A percentile compares a stretch with the other conserved stretches of the same genome.
Evolutionary conservation across 2,797 vertebrate genomes (phyloP).

Genomic region (Falco peregrinus): DNA sequence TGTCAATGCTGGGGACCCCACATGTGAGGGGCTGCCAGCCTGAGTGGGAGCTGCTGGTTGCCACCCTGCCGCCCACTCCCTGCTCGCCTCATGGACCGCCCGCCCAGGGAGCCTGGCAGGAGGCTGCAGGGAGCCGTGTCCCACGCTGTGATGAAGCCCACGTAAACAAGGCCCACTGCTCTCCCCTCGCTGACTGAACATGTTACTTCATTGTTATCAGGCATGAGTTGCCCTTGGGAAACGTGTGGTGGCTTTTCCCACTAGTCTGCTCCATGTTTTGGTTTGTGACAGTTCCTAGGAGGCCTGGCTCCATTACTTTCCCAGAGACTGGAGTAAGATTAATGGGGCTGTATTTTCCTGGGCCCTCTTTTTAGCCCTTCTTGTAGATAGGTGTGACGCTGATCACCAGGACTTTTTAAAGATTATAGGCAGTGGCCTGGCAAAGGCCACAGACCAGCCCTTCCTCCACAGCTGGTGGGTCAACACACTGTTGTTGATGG

Average conservation of each 20-base stretch:
- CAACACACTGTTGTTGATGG: too few relatives aligned
- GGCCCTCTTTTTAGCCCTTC: background rate
- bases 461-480: fast-evolving
- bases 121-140: background rate
- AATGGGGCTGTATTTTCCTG: background rate
- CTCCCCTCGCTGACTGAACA: too few relatives aligned
- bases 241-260: background rate
- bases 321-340: background rate
- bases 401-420: background rate
- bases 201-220: background rate
- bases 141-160: background rate
- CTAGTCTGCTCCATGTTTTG: background rate
- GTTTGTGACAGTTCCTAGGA: background rate
- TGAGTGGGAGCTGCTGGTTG: background rate
- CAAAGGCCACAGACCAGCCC: background rate
- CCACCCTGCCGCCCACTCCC: background rate
- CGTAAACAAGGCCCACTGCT: background rate
- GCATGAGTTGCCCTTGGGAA: background rate
- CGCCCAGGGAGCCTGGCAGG: background rate
- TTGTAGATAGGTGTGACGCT: background rate
- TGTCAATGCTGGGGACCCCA: background rate
- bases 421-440: background rate
- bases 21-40: background rate
- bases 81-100: fast-evolving
- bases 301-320: background rate